Evolutionary conservation across 2,113 vertebrate species (phyloP).

Genomic region (Hemibagrus wyckioides): DNA sequence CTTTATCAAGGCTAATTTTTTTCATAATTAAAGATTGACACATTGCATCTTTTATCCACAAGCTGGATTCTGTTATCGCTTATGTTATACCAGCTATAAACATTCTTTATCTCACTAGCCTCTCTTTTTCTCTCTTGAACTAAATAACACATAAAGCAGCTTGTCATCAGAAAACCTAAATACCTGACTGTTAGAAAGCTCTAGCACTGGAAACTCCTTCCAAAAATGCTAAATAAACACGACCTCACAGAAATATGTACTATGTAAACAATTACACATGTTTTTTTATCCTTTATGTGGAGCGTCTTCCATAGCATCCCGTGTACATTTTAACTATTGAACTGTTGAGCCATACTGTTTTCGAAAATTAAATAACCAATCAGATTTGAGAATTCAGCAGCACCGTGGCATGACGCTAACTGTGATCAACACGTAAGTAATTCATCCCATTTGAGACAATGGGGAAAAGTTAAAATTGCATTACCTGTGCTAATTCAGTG

Average conservation of each 20-base stretch:
- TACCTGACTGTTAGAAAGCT: background rate
- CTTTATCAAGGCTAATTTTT: background rate
- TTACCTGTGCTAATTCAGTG: constrained; percentile 40
- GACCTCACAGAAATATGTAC: background rate
- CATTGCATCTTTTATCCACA: background rate
- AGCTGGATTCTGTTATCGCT: background rate
- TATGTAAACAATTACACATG: background rate
- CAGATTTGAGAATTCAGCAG: background rate
- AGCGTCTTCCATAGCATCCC: background rate
- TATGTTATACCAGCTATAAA: background rate
- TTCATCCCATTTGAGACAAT: constrained; percentile 20
- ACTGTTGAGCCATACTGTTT: background rate
- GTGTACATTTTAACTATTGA: background rate
- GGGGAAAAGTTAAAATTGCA: constrained; percentile 47
- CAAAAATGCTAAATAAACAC: background rate
- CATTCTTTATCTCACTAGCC: background rate
- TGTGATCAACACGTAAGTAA: constrained; percentile 7
- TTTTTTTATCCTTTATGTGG: background rate
- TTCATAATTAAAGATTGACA: background rate
- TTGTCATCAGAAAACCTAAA: background rate
- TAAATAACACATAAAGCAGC: background rate
- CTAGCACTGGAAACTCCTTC: background rate
- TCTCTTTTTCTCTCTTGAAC: background rate
- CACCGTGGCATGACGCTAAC: background rate
- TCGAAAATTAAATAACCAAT: background rate